Percentiles rank a stretch among this genome's conserved stretches.
These are phyloP conservation scores for Pocillopora damicornis DNA, from an alignment of 64 coral and sea anemone genomes.

Conservation along the genomic window DNA sequence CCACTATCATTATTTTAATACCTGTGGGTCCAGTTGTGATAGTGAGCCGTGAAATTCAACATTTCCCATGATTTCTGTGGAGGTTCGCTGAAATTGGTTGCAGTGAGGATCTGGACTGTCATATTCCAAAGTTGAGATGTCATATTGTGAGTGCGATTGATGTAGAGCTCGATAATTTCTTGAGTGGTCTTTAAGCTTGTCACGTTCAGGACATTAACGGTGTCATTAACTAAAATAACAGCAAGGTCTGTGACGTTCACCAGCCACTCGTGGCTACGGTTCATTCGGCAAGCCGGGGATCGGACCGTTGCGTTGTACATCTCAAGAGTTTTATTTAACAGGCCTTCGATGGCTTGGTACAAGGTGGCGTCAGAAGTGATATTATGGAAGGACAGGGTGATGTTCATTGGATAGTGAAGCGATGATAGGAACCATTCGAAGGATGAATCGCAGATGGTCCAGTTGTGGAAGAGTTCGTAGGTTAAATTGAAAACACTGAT, in stretches of 20 bases:
- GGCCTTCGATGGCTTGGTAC: slow-evolving; percentile 38
- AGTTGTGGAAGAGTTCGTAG: slow-evolving; percentile 44
- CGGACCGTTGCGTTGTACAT: slow-evolving; percentile 63
- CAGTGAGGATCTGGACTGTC: slow-evolving; percentile 42
- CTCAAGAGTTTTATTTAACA: slow-evolving; percentile 57
- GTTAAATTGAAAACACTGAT: slow-evolving; percentile 58
- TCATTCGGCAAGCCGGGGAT: slow-evolving; percentile 51
- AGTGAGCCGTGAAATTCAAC: slow-evolving; percentile 46
- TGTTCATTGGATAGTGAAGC: slow-evolving; percentile 46
- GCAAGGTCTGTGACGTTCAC: slow-evolving; percentile 47
- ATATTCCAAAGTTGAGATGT: slow-evolving; percentile 36
- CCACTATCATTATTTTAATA: background rate
- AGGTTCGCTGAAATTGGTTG: slow-evolving; percentile 42
- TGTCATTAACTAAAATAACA: slow-evolving; percentile 61
- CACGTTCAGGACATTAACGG: slow-evolving; percentile 50
- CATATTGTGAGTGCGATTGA: slow-evolving; percentile 40
- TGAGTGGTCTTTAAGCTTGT: slow-evolving; percentile 37
- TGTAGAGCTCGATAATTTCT: slow-evolving; percentile 55
- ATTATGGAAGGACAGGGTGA: slow-evolving; percentile 44
- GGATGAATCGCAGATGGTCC: slow-evolving; percentile 25
- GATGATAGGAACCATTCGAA: slow-evolving; percentile 39
- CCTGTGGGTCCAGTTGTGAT: slow-evolving; percentile 64
- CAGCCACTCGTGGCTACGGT: slow-evolving; percentile 47
- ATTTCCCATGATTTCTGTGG: slow-evolving; percentile 39
- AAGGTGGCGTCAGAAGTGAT: slow-evolving; percentile 31